Evolutionary conservation across 2,797 vertebrate species (phyloP).

Genomic region (Intellagama lesueurii): DNA sequence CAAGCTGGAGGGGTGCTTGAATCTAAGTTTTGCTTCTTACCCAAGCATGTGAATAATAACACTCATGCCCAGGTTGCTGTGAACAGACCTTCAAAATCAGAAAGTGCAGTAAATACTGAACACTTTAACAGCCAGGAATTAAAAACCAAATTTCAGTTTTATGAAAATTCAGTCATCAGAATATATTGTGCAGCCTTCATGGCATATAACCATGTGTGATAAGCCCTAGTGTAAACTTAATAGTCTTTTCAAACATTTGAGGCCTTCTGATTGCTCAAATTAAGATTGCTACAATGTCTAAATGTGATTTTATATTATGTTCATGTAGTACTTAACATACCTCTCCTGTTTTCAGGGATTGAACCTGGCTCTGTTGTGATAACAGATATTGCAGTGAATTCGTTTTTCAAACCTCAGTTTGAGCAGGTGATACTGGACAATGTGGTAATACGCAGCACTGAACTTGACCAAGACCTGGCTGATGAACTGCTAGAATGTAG

Average conservation of each 20-base stretch:
- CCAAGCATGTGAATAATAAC: not conserved
- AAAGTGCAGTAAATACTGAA: not conserved
- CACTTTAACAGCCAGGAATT: too few relatives aligned
- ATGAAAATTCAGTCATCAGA: not conserved
- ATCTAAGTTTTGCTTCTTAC: not conserved
- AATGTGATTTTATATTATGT: not conserved
- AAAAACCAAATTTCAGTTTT: not conserved
- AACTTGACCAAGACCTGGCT: slow-evolving; percentile 84
- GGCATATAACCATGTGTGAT: not conserved
- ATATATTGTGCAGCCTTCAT: not conserved
- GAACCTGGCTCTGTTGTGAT: slow-evolving; percentile 86
- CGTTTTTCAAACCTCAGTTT: slow-evolving; percentile 83
- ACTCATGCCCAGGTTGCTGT: not conserved
- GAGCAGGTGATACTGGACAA: slow-evolving; percentile 89
- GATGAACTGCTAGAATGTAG: slow-evolving; percentile 84
- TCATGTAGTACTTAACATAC: not conserved
- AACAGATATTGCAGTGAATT: slow-evolving; percentile 85
- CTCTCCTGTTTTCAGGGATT: slow-evolving; percentile 76
- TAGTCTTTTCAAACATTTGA: not conserved
- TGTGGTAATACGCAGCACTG: slow-evolving; percentile 84
- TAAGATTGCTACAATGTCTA: not conserved
- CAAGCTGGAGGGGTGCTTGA: not conserved
- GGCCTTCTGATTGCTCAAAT: not conserved
- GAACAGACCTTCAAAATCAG: not conserved
- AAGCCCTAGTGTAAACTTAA: not conserved